A percentile compares a stretch with the other conserved stretches of the same genome.
Evolutionary conservation across 2,797 vertebrate genomes (phyloP).

Genomic region (Buceros bicornis): DNA sequence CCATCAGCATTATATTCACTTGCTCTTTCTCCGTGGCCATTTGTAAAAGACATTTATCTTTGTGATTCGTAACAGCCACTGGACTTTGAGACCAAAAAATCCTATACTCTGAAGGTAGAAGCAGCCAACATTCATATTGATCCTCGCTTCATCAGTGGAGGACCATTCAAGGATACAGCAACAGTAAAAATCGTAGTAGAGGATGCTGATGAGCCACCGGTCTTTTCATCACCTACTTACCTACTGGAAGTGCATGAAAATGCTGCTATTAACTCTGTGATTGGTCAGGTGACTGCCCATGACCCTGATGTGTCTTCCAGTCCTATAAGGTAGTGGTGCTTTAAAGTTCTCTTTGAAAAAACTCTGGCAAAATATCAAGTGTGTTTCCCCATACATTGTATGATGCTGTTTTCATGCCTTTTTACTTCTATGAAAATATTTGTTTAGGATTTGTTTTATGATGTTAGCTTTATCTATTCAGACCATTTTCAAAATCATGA

Average conservation of each 20-base stretch:
- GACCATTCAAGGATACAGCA: constrained; percentile 94
- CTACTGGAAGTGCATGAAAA: constrained; percentile 94
- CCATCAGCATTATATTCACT: constrained; percentile 71
- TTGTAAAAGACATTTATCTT: constrained; percentile 80
- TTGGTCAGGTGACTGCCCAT: constrained; percentile 91
- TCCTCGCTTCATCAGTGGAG: constrained; percentile 85
- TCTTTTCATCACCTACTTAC: constrained; percentile 91
- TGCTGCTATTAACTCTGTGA: constrained; percentile 90
- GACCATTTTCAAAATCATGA: neutral
- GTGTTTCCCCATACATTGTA: neutral
- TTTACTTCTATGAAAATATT: neutral
- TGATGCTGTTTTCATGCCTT: neutral
- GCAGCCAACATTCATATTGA: constrained; percentile 90
- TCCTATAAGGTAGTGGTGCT: constrained; percentile 88
- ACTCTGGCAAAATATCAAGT: neutral
- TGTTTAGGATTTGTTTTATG: neutral
- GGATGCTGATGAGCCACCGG: constrained; percentile 93
- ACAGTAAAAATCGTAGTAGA: constrained; percentile 93
- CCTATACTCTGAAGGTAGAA: constrained; percentile 94
- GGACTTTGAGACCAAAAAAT: constrained; percentile 93
- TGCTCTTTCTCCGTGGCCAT: constrained; percentile 76
- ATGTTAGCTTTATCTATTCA: neutral
- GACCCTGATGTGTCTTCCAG: constrained; percentile 91
- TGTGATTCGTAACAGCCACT: constrained; percentile 87
- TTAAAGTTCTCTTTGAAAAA: neutral